Base-by-base conservation (phyloP, 2,888 invertebrate genomes). In the Drosophila anceps region DNA sequence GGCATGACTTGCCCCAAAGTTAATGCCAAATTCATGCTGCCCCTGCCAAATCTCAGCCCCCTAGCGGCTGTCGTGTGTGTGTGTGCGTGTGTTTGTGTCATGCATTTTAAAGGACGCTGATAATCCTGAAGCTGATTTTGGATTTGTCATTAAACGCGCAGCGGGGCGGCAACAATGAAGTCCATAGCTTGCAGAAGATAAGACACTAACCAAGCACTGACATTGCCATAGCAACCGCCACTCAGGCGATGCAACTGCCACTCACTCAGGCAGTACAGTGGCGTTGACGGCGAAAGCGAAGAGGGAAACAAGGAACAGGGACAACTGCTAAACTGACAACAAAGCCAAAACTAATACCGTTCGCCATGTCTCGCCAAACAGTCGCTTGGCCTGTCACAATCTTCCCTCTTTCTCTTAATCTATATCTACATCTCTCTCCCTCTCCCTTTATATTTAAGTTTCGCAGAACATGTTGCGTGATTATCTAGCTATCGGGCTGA, bases 11-110 rank as follows among this genome's bases (percentile, higher is more conserved):
- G 72, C 74, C 81, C 70, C 65, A 85, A 81, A 88, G 72, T 75
- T 77, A 81, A 85, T 88, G 77, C 73, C 83, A 77, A 79, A 84
- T 72, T 76, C 81, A 84, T 74, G 80, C 82, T 69, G 41, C 48
- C 64, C 18, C 10, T 18, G 48, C 62, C 50, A 61, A 44, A 8
- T 27, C 15, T n/a, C n/a, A 29, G 44, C 4, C 15, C 18, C 41
- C 12, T 0, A 1, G 0, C 13, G 3, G 51, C 20, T 37, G 50
- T 31, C n/a, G 46, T 50, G 1, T 44, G 15, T 50, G 6, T 50
- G 18, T 50, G 10, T 61, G 15, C 46, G 31, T 50, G n/a, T 59
- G 29, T 12, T 15, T 50, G 48, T 83, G 64, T 51, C 69, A 41
- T 84, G 73, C 73, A 82, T 82, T 80, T 72, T 57, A 81, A 81